A percentile compares a stretch with the other conserved stretches of the same genome.
These are phyloP conservation scores for Bujurquina vittata DNA, from an alignment of 2,113 vertebrate genomes.

Conservation along the genomic window DNA sequence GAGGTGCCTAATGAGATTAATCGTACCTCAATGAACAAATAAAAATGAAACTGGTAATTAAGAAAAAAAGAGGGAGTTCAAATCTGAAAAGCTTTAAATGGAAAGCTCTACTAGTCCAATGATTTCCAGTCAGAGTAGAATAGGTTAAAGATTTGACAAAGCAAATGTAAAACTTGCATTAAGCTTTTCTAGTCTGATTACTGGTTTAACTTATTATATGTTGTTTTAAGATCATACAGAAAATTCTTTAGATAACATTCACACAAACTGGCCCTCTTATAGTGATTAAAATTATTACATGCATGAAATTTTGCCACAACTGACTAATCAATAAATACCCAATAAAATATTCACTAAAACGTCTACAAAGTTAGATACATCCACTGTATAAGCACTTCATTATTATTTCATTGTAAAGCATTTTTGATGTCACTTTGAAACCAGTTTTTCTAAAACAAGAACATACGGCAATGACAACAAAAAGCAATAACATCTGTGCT, in stretches of 20 bases:
- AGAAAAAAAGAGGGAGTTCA: not conserved
- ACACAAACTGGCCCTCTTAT: not conserved
- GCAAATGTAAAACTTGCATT: not conserved
- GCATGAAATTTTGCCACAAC: not conserved
- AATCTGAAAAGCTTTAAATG: conserved; percentile 8
- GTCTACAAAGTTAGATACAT: not conserved
- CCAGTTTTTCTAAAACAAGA: not conserved
- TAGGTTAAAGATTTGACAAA: conserved; percentile 3
- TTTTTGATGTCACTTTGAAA: conserved; percentile 1
- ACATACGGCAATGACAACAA: not conserved
- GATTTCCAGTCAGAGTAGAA: not conserved
- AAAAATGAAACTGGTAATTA: conserved; percentile 9
- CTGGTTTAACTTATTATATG: not conserved
- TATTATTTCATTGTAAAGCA: not conserved
- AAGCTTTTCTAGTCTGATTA: not conserved
- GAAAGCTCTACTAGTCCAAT: not conserved
- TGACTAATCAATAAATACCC: not conserved
- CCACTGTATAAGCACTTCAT: conserved; percentile 6
- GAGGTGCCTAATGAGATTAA: conserved; percentile 26
- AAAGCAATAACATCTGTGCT: not conserved
- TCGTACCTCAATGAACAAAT: not conserved
- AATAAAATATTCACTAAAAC: not conserved
- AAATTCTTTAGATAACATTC: not conserved
- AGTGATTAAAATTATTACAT: not conserved
- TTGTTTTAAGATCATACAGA: not conserved